Evolutionary conservation across 1,140 invertebrate genomes (phyloP).

Genomic region (Chymomyza costata): DNA sequence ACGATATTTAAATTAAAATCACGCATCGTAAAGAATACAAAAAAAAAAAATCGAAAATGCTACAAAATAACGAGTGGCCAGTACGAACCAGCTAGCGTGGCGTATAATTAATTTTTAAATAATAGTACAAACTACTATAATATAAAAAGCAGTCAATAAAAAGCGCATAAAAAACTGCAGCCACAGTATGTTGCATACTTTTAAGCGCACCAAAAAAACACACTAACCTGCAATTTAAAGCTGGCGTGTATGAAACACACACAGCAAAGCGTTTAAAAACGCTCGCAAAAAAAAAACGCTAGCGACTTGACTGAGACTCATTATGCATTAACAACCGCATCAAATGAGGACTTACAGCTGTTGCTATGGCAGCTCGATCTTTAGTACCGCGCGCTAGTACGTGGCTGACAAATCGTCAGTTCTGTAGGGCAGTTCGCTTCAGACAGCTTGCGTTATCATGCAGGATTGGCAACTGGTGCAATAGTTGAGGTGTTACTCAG

Average conservation of each 20-base stretch:
- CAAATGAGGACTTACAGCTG: no score
- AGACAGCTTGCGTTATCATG: no score
- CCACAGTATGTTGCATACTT: conserved; percentile 11
- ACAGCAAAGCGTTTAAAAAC: conserved; percentile 29
- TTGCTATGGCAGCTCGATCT: no score
- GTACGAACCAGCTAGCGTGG: conserved; percentile 36
- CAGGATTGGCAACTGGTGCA: no score
- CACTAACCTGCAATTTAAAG: neutral
- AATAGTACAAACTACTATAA: conserved; percentile 63
- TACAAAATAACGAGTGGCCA: conserved; percentile 23
- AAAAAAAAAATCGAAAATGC: conserved; percentile 14
- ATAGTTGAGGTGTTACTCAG: no score
- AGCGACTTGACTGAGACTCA: conserved; percentile 19
- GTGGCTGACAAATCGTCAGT: no score
- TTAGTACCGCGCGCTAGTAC: no score
- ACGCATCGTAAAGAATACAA: conserved; percentile 2
- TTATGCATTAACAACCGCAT: conserved; percentile 52
- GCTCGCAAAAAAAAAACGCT: conserved; percentile 30
- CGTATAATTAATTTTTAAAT: conserved; percentile 69
- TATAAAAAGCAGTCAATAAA: conserved; percentile 43
- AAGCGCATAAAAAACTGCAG: conserved; percentile 18
- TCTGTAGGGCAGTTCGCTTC: no score
- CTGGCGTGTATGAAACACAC: conserved; percentile 1
- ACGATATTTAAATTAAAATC: conserved; percentile 50
- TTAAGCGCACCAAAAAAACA: neutral